These are phyloP conservation scores for Nothoprocta perdicaria DNA, from an alignment of 2,113 vertebrate species.

Conservation along the genomic window DNA sequence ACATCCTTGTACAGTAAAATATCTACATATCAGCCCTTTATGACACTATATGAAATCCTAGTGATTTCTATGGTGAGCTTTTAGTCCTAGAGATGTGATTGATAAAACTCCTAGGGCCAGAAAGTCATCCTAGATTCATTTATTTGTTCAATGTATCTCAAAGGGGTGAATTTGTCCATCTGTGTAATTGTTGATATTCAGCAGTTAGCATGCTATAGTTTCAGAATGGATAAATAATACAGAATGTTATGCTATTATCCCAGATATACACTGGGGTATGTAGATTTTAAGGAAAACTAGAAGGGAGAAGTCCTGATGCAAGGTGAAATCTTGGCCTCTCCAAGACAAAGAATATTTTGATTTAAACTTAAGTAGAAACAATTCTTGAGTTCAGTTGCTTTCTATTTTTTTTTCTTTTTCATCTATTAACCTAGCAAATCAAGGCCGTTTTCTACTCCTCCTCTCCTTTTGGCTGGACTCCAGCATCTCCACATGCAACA, in stretches of 20 bases:
- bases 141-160: background rate
- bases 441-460: background rate
- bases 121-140: background rate
- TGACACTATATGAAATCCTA: background rate
- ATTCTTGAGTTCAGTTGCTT: background rate
- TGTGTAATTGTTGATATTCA: background rate
- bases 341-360: background rate
- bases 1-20: background rate
- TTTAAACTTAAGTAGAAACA: conserved; percentile 2
- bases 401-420: background rate
- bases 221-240: background rate
- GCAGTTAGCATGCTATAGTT: background rate
- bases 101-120: background rate
- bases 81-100: background rate
- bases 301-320: background rate
- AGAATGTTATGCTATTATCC: background rate
- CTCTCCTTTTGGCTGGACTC: conserved; percentile 23
- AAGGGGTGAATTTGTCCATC: background rate
- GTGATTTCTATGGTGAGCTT: background rate
- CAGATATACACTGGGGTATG: background rate
- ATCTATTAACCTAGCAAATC: conserved; percentile 1
- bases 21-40: background rate
- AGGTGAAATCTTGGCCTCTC: background rate
- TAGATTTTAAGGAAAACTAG: background rate
- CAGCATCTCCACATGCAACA: conserved; percentile 21